Evolutionary conservation across 2,888 invertebrate genomes (phyloP).

Genomic region (Toxonevra muliebris): DNA sequence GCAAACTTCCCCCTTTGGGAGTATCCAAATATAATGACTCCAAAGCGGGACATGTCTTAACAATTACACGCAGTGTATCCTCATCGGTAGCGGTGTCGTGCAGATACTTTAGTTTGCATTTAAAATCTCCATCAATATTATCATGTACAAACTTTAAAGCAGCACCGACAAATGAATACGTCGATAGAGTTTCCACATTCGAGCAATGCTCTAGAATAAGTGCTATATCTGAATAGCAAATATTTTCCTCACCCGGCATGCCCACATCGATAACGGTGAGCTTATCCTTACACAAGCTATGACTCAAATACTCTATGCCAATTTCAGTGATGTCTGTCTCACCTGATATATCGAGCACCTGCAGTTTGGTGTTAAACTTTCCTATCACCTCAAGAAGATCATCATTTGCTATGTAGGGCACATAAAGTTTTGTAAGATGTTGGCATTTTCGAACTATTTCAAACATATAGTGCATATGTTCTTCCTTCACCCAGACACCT

Average conservation of each 20-base stretch:
- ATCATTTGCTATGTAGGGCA: conserved; percentile 77
- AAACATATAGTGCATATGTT: conserved; percentile 72
- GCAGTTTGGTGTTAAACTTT: conserved; percentile 68
- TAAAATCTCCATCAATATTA: conserved; percentile 68
- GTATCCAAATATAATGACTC: conserved; percentile 75
- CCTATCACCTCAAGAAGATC: conserved; percentile 72
- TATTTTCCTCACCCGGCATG: conserved; percentile 75
- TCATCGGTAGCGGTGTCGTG: conserved; percentile 73
- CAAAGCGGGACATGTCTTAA: conserved; percentile 70
- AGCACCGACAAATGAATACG: conserved; percentile 75
- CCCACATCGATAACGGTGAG: conserved; percentile 74
- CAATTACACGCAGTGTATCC: conserved; percentile 70
- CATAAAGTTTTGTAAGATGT: conserved; percentile 71
- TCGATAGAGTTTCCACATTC: conserved; percentile 72
- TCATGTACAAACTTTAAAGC: conserved; percentile 70
- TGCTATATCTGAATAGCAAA: conserved; percentile 74
- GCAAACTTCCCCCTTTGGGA: conserved; percentile 67
- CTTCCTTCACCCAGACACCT: conserved; percentile 79
- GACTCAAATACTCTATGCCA: conserved; percentile 70
- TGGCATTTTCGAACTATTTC: conserved; percentile 70
- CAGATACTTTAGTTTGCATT: conserved; percentile 73
- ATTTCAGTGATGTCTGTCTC: conserved; percentile 75
- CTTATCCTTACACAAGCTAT: conserved; percentile 68
- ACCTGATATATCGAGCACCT: conserved; percentile 74
- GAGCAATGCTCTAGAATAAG: conserved; percentile 72